Evolutionary conservation across 1,140 invertebrate species (phyloP), one percentile per base, ranked within the genome.

Genomic region (Lineus longissimus): DNA sequence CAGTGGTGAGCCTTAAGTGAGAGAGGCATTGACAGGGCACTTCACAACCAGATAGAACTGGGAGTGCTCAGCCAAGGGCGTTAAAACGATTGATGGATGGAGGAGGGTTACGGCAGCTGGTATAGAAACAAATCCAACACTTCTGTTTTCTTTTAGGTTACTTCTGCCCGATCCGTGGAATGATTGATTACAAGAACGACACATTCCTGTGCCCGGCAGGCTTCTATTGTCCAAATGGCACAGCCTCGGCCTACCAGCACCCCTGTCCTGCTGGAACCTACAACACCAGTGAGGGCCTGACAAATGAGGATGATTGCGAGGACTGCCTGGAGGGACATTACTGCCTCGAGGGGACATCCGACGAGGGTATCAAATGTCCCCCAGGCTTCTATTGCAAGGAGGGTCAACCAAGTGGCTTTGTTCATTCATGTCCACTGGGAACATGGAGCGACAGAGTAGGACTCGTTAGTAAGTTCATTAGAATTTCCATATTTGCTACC

Each of bases 241-340:
- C 76, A 0, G 66, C 68, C 30, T 57, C 59, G 11, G 47, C 60
- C 22, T 71, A 64, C 0, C 56, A 70, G 29, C 76, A 69, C 54
- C 73, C 75, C 11, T 78, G 76, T 66, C 72, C 75, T 62, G 74
- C 71, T 74, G 77, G 77, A 0, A 72, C 74, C 23, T 79, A 74
- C 65, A 69, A 70, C 45, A 30, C 63, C 6, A 45, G 64, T 1
- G 70, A 61, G 7, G 73, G 70, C 31, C 61, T 69, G 13, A 75
- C 70, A 19, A 65, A 64, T 43, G 13, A 59, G 2, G 36, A 56
- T 0, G 56, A 66, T 29, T 79, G 77, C 63, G 15, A 68, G 22
- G 62, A 65, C 0, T 78, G 77, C 62, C 74, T 75, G 40, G 60
- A 61, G 2, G 66, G 72, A 0, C 68, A 72, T 17, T 78, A 71